These are phyloP conservation scores for Latrodectus hesperus DNA, from an alignment of 2,888 invertebrate species.

Conservation along the genomic window DNA sequence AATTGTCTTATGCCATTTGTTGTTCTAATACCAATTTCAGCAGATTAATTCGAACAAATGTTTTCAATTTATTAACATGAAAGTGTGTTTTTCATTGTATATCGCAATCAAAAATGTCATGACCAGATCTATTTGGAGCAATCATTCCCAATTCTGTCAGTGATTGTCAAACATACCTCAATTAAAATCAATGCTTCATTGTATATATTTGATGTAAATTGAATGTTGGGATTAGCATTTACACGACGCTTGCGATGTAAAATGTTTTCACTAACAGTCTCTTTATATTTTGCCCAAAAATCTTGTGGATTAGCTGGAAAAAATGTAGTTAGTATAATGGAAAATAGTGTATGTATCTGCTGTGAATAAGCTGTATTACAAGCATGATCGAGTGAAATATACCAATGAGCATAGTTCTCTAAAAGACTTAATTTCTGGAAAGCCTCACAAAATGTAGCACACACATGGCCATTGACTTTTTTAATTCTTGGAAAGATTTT, in stretches of 20 bases:
- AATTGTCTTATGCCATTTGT: too few relatives aligned
- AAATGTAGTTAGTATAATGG: neutral
- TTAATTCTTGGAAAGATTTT: neutral
- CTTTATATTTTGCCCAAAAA: neutral
- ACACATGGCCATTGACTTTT: neutral
- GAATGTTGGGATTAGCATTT: too few relatives aligned
- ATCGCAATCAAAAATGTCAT: too few relatives aligned
- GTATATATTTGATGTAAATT: neutral
- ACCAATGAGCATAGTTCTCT: neutral
- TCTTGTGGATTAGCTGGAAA: neutral
- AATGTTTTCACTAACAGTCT: neutral
- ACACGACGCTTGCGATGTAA: neutral
- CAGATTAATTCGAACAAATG: too few relatives aligned
- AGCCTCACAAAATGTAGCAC: neutral
- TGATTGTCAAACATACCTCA: neutral
- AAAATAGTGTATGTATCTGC: neutral
- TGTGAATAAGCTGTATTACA: neutral
- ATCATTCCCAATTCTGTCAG: too few relatives aligned
- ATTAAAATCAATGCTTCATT: neutral
- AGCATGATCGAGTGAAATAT: neutral
- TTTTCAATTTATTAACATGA: too few relatives aligned
- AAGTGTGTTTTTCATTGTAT: too few relatives aligned
- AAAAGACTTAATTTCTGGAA: neutral
- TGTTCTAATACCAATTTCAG: too few relatives aligned
- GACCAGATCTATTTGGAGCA: too few relatives aligned